Percentiles rank a stretch among this genome's conserved stretches.
These are phyloP conservation scores for Phyllostomus hastatus DNA, from an alignment of 2,113 vertebrate species.

Conservation along the genomic window DNA sequence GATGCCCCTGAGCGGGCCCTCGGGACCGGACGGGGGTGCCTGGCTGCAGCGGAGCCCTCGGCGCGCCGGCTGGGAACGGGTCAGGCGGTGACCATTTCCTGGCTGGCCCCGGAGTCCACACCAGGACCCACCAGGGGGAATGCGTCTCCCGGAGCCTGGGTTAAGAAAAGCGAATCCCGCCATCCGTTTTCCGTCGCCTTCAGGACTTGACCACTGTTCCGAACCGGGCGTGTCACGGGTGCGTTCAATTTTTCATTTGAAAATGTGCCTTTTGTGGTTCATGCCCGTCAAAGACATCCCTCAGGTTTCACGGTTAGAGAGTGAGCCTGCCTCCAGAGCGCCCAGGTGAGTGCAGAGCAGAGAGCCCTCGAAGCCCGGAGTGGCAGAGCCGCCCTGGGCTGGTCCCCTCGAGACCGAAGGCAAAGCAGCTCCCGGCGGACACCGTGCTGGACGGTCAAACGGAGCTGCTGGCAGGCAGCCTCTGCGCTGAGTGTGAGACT, in stretches of 20 bases:
- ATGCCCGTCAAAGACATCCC: not conserved
- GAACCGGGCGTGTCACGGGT: rapidly evolving
- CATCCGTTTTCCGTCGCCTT: not conserved
- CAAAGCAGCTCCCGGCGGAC: not conserved
- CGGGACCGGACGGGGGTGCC: too few species aligned
- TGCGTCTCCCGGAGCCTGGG: not conserved
- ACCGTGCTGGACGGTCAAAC: too few species aligned
- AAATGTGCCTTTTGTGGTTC: not conserved
- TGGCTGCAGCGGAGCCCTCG: not conserved
- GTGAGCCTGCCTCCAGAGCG: rapidly evolving
- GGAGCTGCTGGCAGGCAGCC: not conserved
- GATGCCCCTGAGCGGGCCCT: too few species aligned
- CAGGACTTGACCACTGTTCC: not conserved
- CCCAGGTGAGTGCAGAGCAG: not conserved
- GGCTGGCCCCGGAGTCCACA: not conserved
- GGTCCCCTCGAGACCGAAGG: not conserved
- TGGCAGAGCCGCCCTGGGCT: not conserved
- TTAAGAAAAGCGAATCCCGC: not conserved
- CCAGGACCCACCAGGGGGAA: not conserved
- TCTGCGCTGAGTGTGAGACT: not conserved
- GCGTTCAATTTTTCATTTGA: not conserved
- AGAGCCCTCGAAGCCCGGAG: not conserved
- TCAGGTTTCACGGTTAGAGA: not conserved
- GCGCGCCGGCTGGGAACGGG: rapidly evolving
- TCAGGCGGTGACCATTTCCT: not conserved